phyloP scores from a whole-genome alignment of 2,888 invertebrate genomes.

The Campaea margaritaria region DNA sequence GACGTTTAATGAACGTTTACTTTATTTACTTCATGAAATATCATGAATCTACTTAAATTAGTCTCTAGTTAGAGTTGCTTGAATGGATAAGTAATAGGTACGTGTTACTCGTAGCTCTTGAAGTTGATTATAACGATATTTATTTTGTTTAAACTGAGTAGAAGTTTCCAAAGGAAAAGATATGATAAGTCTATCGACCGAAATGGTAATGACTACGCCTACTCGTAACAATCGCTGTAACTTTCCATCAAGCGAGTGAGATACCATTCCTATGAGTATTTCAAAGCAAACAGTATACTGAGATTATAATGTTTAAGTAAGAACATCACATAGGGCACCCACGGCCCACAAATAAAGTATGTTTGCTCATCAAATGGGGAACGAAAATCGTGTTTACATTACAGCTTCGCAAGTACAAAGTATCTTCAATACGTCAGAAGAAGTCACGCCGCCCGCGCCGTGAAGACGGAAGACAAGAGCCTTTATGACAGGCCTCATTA shows the following conservation, averaged over 20 bases:
- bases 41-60: too few species aligned
- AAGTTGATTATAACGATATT: too few species aligned
- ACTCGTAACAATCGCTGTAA: background rate
- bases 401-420: conserved; percentile 64
- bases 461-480: background rate
- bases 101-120: too few species aligned
- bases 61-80: too few species aligned
- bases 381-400: conserved; percentile 68
- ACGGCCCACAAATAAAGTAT: conserved; percentile 54
- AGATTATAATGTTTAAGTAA: conserved; percentile 3
- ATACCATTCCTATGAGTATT: too few species aligned
- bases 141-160: too few species aligned
- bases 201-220: background rate
- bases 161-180: too few species aligned
- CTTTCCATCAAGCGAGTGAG: too few species aligned
- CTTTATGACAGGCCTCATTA: conserved; percentile 13
- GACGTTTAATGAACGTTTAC: too few species aligned
- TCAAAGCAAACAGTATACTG: background rate
- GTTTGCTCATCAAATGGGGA: conserved; percentile 64
- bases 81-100: too few species aligned
- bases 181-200: too few species aligned
- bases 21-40: too few species aligned
- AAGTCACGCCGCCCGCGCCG: background rate
- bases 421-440: conserved; percentile 46
- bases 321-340: conserved; percentile 55